These are phyloP conservation scores for Drosophila arizonae DNA, from an alignment of 1,140 invertebrate genomes.

Conservation along the genomic window DNA sequence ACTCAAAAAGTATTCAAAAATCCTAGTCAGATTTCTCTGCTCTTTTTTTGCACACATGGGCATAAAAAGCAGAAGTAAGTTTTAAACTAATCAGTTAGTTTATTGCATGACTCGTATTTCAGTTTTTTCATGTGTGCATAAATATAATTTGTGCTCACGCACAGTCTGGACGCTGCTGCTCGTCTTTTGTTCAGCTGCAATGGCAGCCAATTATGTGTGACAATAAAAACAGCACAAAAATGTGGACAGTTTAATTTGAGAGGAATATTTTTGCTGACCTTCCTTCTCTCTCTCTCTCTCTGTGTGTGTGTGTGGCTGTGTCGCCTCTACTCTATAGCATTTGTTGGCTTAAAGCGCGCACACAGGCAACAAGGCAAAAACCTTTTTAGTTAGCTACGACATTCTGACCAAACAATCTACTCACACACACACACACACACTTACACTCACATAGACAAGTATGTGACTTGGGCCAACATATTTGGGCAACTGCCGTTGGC, in stretches of 20 bases:
- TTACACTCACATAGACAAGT: conserved; percentile 27
- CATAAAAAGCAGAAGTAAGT: background rate
- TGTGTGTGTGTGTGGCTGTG: background rate
- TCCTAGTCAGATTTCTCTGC: too few species aligned
- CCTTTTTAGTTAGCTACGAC: conserved; percentile 39
- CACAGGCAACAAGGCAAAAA: conserved; percentile 13
- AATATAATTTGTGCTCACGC: conserved; percentile 24
- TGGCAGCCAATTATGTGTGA: conserved; percentile 43
- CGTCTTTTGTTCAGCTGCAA: conserved; percentile 5
- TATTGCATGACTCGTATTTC: background rate
- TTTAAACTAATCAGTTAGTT: conserved; percentile 6
- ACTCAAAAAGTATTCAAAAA: too few species aligned
- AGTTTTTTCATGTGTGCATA: conserved; percentile 15
- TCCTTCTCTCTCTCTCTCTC: background rate
- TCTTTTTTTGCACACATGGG: too few species aligned
- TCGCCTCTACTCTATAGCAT: background rate
- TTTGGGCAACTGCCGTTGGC: conserved; percentile 71
- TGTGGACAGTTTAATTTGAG: conserved; percentile 56
- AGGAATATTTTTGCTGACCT: conserved; percentile 32
- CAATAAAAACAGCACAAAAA: conserved; percentile 33
- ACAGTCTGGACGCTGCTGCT: conserved; percentile 4
- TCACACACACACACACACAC: conserved; percentile 28
- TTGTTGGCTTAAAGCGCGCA: conserved; percentile 20
- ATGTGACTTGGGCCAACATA: conserved; percentile 57
- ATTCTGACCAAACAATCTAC: conserved; percentile 70